phyloP scores from a whole-genome alignment of 2,113 vertebrate species.

The Myrmophylax atrothorax region DNA sequence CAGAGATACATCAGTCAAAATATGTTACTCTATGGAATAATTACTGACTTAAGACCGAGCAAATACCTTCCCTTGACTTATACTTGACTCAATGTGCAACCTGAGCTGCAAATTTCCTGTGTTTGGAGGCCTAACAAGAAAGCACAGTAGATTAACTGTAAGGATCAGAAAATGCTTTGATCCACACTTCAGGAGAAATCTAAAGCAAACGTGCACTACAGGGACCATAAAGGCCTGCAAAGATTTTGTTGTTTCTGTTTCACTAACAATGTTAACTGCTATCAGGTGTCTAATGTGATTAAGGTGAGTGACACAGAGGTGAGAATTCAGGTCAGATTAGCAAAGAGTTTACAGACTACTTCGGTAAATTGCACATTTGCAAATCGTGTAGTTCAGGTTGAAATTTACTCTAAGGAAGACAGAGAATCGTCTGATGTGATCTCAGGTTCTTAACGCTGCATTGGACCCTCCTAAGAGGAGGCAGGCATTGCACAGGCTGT shows the following conservation, averaged over 20 bases:
- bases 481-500: not conserved
- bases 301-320: conserved; percentile 15
- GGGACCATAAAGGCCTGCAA: not conserved
- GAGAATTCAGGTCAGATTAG: conserved; percentile 30
- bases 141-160: not conserved
- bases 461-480: not conserved
- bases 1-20: not conserved
- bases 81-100: not conserved
- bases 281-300: conserved; percentile 41
- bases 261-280: conserved; percentile 11
- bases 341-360: not conserved
- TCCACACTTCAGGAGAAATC: not conserved
- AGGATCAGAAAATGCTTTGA: conserved; percentile 39
- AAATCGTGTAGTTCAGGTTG: conserved; percentile 11
- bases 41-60: not conserved
- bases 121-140: not conserved
- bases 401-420: not conserved
- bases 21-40: not conserved
- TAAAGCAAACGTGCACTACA: not conserved
- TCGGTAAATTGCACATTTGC: not conserved
- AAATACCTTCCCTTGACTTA: not conserved
- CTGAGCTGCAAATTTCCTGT: conserved; percentile 25
- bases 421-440: not conserved
- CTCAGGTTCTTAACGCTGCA: not conserved
- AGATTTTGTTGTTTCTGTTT: not conserved